Evolutionary conservation across 2,113 vertebrate genomes (phyloP).

Genomic region (Scalopus aquaticus): DNA sequence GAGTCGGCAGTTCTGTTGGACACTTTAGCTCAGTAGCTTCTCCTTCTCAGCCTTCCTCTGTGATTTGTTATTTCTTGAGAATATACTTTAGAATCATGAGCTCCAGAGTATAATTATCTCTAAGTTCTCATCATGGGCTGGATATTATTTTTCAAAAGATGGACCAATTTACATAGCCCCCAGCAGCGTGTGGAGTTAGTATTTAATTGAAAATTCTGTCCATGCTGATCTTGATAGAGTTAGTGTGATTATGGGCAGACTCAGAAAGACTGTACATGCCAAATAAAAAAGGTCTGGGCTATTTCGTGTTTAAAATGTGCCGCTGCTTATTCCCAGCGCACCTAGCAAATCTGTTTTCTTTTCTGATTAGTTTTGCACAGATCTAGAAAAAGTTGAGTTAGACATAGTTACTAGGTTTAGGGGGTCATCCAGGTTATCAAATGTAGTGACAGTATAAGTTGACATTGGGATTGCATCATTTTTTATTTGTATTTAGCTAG

Average conservation of each 20-base stretch:
- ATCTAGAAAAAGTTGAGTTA: neutral
- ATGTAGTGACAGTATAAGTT: neutral
- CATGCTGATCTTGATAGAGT: neutral
- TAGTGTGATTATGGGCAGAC: neutral
- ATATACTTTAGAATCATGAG: neutral
- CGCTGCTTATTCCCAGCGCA: neutral
- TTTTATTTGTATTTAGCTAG: neutral
- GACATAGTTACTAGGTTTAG: neutral
- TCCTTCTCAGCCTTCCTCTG: neutral
- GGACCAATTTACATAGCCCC: neutral
- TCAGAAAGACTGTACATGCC: neutral
- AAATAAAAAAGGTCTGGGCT: neutral
- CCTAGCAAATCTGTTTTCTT: neutral
- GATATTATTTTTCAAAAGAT: neutral
- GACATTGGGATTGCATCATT: neutral
- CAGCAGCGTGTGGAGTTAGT: neutral
- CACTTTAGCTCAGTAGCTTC: neutral
- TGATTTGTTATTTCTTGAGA: neutral
- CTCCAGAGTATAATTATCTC: neutral
- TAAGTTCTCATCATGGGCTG: neutral
- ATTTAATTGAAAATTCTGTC: slow-evolving; percentile 24
- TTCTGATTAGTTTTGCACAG: neutral
- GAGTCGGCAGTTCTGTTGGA: neutral
- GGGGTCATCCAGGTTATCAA: neutral
- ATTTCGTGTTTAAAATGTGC: neutral